phyloP scores from a whole-genome alignment of 2,797 vertebrate species.

The Forpus xanthops region DNA sequence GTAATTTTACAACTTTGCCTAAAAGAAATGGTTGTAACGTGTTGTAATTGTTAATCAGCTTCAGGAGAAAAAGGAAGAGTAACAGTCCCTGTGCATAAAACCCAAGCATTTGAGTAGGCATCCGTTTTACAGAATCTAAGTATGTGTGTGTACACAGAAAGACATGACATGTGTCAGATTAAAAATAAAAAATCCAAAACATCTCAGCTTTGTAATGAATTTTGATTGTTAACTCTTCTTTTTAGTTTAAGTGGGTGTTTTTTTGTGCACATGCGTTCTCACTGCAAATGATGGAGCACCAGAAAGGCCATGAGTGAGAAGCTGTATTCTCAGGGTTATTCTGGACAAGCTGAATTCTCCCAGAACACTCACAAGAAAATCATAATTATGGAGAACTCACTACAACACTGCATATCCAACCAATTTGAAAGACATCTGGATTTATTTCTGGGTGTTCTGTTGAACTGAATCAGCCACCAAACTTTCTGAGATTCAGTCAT shows the following conservation, averaged over 20 bases:
- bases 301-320: neutral
- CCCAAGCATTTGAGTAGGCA: neutral
- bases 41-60: neutral
- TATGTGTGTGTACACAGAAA: neutral
- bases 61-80: neutral
- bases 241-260: neutral
- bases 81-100: neutral
- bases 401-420: neutral
- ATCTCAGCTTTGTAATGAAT: neutral
- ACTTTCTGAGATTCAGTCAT: neutral
- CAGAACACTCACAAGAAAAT: slow-evolving; percentile 13
- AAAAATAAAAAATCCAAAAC: neutral
- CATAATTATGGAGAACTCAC: neutral
- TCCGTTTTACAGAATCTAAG: neutral
- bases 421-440: slow-evolving; percentile 29
- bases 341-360: neutral
- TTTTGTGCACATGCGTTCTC: neutral
- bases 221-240: neutral
- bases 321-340: neutral
- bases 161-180: neutral
- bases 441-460: slow-evolving; percentile 33
- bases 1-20: neutral
- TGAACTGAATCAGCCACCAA: neutral
- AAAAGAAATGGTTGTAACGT: neutral
- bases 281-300: neutral